Evolutionary conservation across 2,888 invertebrate species (phyloP).

Genomic region (Mythimna albipuncta): DNA sequence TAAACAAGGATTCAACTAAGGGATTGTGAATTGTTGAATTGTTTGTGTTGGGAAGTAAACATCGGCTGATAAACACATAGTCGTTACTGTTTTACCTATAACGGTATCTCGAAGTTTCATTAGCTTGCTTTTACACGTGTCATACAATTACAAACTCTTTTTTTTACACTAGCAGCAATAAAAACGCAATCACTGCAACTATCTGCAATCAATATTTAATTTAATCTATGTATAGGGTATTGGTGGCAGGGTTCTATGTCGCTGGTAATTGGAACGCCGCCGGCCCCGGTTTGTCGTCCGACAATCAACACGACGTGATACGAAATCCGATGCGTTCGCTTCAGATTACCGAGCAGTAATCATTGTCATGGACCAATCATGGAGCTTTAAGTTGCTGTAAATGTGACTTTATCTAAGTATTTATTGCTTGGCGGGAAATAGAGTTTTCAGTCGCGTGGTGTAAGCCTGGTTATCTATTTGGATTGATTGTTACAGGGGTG

Average conservation of each 20-base stretch:
- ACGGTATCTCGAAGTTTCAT: not conserved
- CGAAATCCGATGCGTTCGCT: constrained; percentile 87
- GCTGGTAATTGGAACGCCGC: constrained; percentile 87
- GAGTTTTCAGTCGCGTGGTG: not conserved
- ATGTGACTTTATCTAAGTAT: constrained; percentile 55
- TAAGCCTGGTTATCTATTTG: constrained; percentile 3
- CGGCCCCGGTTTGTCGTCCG: constrained; percentile 84
- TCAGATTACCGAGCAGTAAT: constrained; percentile 78
- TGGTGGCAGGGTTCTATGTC: constrained; percentile 83
- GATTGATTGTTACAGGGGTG: not conserved
- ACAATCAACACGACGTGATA: constrained; percentile 90
- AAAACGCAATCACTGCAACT: constrained; percentile 27
- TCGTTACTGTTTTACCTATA: not conserved
- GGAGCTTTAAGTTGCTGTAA: constrained; percentile 60
- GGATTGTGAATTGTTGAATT: constrained; percentile 11
- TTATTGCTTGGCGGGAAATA: constrained; percentile 35
- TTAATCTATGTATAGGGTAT: constrained; percentile 65
- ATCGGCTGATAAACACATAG: not conserved
- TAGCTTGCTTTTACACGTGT: not conserved
- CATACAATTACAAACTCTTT: not conserved
- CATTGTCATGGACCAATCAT: constrained; percentile 80
- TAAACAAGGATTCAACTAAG: constrained; percentile 12
- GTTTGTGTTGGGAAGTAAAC: constrained; percentile 13
- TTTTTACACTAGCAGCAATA: constrained; percentile 5
- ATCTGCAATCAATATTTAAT: constrained; percentile 51